Evolutionary conservation across 92 coral and sea anemone genomes (phyloP).

Genomic region (Epizoanthus stellaris): DNA sequence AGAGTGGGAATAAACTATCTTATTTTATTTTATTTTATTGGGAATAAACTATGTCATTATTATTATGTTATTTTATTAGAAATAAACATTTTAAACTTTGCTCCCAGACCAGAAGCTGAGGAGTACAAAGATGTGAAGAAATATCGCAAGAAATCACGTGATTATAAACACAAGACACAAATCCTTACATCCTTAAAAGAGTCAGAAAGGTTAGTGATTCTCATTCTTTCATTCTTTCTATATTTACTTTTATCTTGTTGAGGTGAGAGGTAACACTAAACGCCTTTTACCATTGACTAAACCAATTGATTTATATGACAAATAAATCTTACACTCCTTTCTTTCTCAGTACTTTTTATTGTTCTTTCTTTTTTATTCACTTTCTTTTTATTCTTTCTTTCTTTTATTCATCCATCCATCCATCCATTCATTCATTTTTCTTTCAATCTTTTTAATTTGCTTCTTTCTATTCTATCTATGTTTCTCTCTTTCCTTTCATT

Average conservation of each 20-base stretch:
- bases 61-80: neutral
- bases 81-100: neutral
- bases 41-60: too few species aligned
- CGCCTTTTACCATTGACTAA: too few species aligned
- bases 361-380: neutral
- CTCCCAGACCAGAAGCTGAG: slow-evolving; percentile 74
- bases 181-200: slow-evolving; percentile 68
- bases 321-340: neutral
- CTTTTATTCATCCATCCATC: neutral
- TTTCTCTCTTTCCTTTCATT: neutral
- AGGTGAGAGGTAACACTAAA: too few species aligned
- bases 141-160: slow-evolving; percentile 75
- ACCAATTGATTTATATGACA: too few species aligned
- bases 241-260: too few species aligned
- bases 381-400: neutral
- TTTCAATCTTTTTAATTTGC: neutral
- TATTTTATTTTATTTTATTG: neutral
- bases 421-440: neutral
- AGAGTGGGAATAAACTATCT: neutral
- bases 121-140: slow-evolving; percentile 82
- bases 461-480: too few species aligned
- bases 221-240: too few species aligned
- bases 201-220: slow-evolving; percentile 13
- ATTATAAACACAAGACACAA: slow-evolving; percentile 64
- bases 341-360: neutral